These are phyloP conservation scores for Aptenodytes patagonicus DNA, from an alignment of 2,113 vertebrate genomes.

Conservation along the genomic window DNA sequence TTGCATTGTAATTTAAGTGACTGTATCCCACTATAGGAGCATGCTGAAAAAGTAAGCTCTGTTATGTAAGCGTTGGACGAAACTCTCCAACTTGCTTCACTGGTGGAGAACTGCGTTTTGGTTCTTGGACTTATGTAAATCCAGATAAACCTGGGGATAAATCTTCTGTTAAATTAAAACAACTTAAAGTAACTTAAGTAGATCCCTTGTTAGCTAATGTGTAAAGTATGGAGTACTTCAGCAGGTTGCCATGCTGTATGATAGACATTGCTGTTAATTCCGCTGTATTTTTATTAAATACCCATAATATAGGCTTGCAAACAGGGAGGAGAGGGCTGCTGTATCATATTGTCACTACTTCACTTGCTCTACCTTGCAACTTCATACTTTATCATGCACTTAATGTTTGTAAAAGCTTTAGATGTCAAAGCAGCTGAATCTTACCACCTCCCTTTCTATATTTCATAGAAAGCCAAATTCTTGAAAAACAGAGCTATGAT, in stretches of 20 bases:
- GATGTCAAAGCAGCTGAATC: neutral
- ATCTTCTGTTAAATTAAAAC: neutral
- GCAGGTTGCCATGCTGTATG: neutral
- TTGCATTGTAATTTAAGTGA: slow-evolving; percentile 27
- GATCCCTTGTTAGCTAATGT: neutral
- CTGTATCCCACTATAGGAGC: neutral
- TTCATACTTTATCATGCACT: neutral
- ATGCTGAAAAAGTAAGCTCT: neutral
- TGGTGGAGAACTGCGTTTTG: neutral
- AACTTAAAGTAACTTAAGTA: neutral
- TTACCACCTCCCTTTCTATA: neutral
- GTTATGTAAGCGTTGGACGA: neutral
- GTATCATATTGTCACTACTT: neutral
- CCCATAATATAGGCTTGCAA: neutral
- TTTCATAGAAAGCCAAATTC: neutral
- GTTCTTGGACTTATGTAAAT: neutral
- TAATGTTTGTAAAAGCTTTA: neutral
- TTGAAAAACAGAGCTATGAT: neutral
- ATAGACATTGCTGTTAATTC: neutral
- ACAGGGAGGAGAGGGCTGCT: neutral
- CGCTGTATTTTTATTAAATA: neutral
- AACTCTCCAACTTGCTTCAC: neutral
- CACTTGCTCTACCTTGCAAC: slow-evolving; percentile 39
- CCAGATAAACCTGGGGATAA: neutral
- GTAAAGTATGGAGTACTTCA: neutral